A percentile compares a stretch with the other conserved stretches of the same genome.
These are phyloP conservation scores for Rhimphoctona megacephalus DNA, from an alignment of 2,888 invertebrate genomes.

Conservation along the genomic window DNA sequence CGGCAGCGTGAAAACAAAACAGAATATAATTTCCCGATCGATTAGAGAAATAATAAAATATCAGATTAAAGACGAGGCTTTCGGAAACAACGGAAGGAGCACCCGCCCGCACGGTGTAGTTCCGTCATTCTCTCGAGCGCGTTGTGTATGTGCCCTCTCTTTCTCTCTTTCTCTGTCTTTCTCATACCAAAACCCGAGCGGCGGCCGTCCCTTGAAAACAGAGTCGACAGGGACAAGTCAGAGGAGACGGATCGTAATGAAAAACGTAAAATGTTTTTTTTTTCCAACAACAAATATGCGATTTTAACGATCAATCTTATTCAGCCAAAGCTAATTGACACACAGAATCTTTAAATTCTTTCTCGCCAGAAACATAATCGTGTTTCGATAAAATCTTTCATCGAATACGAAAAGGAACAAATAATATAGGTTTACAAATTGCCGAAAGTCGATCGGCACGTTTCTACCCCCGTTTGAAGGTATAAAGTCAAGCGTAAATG, in stretches of 20 bases:
- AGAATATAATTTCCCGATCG: not conserved
- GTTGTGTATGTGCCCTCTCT: conserved; percentile 43
- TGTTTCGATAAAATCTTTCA: not conserved
- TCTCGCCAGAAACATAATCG: not conserved
- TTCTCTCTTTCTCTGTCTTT: conserved; percentile 30
- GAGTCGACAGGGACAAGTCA: conserved; percentile 42
- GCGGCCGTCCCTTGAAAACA: conserved; percentile 45
- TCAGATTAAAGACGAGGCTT: conserved; percentile 1
- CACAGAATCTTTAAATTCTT: not conserved
- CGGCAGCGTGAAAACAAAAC: not conserved
- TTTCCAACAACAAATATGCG: conserved; percentile 1
- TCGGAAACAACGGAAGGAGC: conserved; percentile 15
- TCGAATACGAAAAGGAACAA: not conserved
- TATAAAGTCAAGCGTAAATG: not conserved
- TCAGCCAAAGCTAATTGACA: not conserved
- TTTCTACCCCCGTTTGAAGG: not conserved
- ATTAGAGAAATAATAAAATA: not conserved
- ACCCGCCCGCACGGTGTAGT: conserved; percentile 48
- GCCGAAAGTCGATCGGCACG: not conserved
- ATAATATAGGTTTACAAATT: not conserved
- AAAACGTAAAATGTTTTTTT: conserved; percentile 23
- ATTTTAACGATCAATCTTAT: conserved; percentile 5
- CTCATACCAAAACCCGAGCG: conserved; percentile 29
- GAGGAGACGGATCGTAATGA: conserved; percentile 5
- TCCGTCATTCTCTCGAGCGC: conserved; percentile 50